Evolutionary conservation across 2,113 vertebrate genomes (phyloP).

Genomic region (Rhinoderma darwinii): DNA sequence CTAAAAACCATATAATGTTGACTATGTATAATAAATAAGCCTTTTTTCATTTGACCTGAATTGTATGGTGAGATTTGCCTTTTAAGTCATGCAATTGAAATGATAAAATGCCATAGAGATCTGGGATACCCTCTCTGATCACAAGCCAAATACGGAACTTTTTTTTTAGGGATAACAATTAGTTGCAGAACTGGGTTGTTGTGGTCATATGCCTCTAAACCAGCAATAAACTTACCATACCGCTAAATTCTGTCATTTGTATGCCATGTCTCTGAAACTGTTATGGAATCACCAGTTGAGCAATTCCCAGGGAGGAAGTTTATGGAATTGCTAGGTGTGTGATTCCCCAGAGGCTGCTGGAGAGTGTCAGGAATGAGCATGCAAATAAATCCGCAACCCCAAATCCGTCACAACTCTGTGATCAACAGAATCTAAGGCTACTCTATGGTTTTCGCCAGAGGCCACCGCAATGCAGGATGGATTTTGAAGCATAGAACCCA

Average conservation of each 20-base stretch:
- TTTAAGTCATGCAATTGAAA: conserved; percentile 3
- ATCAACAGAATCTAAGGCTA: no score
- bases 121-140: neutral
- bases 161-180: neutral
- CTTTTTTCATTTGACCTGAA: neutral
- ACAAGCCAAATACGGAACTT: neutral
- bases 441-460: no score
- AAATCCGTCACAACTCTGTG: no score
- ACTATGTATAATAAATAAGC: neutral
- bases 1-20: conserved; percentile 1
- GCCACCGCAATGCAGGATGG: no score
- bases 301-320: no score
- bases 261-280: neutral
- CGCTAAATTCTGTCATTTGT: neutral
- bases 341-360: no score
- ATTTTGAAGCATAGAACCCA: no score
- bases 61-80: conserved; percentile 17
- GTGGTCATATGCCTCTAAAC: conserved; percentile 3
- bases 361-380: no score
- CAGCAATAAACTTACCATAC: neutral
- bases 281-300: no score
- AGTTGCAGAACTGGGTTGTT: neutral
- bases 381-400: no score
- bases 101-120: conserved; percentile 14
- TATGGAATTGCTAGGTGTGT: no score